phyloP scores from a whole-genome alignment of 2,113 vertebrate genomes.

The Sylvicapra grimmia region DNA sequence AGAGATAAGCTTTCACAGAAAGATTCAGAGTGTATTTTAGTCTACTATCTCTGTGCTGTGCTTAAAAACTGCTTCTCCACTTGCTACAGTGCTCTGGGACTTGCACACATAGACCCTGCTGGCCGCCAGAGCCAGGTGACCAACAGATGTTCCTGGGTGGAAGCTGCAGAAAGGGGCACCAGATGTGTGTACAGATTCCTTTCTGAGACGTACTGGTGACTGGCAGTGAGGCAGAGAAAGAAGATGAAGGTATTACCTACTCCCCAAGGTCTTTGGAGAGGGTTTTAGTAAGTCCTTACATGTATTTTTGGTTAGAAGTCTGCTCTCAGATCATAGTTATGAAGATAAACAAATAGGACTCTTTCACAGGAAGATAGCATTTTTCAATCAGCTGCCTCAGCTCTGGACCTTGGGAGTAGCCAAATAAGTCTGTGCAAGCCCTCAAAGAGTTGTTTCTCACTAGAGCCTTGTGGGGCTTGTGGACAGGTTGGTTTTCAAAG shows the following conservation, averaged over 20 bases:
- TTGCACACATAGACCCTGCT: not conserved
- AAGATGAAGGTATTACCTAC: not conserved
- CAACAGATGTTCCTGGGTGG: not conserved
- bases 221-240: not conserved
- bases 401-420: not conserved
- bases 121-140: not conserved
- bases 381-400: not conserved
- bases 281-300: not conserved
- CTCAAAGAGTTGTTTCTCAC: not conserved
- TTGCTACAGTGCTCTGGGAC: not conserved
- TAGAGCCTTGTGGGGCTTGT: not conserved
- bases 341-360: not conserved
- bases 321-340: too few relatives aligned
- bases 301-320: not conserved
- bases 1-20: not conserved
- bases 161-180: not conserved
- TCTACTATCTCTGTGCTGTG: not conserved
- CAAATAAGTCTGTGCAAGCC: not conserved
- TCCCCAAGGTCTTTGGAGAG: not conserved
- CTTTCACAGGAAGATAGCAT: not conserved
- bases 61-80: not conserved
- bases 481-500: not conserved
- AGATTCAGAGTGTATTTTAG: not conserved
- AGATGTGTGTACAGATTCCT: not conserved
- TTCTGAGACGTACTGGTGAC: not conserved